A percentile compares a stretch with the other conserved stretches of the same genome.
Conservation (phyloP, 92 coral and sea anemone species). For the Zoanthus sansibaricus region DNA sequence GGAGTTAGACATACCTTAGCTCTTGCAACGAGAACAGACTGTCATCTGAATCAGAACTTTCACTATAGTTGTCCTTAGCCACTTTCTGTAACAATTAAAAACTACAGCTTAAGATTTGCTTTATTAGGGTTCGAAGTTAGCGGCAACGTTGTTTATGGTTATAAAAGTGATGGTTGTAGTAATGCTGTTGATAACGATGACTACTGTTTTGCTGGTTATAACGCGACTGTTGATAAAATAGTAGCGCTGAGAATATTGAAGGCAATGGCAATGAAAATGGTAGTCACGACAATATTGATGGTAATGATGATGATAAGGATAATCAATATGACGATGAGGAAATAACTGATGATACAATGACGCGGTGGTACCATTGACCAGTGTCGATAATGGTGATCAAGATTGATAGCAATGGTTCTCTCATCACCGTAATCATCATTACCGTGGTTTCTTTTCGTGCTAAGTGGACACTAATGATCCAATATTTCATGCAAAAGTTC, state of each 20-base stretch:
- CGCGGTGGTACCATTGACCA: not conserved
- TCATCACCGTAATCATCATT: no score
- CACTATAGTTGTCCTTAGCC: constrained; percentile 52
- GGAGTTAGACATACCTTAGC: constrained; percentile 67
- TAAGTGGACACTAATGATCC: no score
- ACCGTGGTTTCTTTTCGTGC: no score
- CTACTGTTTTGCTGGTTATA: not conserved
- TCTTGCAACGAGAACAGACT: constrained; percentile 94
- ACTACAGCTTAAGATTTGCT: not conserved
- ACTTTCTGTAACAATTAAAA: constrained; percentile 26
- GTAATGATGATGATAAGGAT: not conserved
- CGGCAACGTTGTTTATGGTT: not conserved
- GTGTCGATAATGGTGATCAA: not conserved
- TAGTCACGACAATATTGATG: not conserved
- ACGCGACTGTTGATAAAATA: not conserved
- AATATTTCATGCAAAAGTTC: no score
- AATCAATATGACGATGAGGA: not conserved
- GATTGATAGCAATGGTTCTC: no score
- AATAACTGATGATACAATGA: not conserved
- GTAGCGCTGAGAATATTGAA: not conserved
- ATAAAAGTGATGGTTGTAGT: not conserved
- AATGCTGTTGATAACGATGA: not conserved
- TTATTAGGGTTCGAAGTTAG: no score
- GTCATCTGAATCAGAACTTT: constrained; percentile 81
- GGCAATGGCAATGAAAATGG: not conserved